Evolutionary conservation across 2,797 vertebrate species (phyloP), one percentile per base, ranked within the genome.

Genomic region (Esox lucius): DNA sequence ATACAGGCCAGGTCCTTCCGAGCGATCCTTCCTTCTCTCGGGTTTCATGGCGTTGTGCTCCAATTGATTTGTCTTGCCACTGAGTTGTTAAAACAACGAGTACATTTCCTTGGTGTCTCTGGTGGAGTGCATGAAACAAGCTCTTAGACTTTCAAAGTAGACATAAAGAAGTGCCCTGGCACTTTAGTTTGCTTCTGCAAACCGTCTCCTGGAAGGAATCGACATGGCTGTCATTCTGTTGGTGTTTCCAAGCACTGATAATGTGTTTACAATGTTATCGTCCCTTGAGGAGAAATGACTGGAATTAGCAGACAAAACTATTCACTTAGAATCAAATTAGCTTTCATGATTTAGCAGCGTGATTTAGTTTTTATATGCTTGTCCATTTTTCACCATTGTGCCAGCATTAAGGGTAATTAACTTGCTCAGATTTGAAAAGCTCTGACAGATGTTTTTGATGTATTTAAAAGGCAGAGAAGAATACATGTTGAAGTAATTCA

Each of bases 361-460:
- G 62, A 8, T 84, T 73, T 74, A 62, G 48, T 35, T 22, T 75
- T 81, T 26, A 51, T 81, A 48, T 65, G 68, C 78, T 73, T 73
- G 33, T 39, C 72, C 72, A 49, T 46, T 65, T 70, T 11, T 48
- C 68, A 53, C 48, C 6, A 17, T 0, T 13, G 8, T 49, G 39
- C 19, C 12, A 2, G 26, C 62, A 13, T 59, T 59, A 46, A 46
- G 42, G 42, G 42, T 65, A 16, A 65, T 69, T 48, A 7, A 24
- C 48, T 49, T 46, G n/a, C 46, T 53, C 15, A 4, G 22, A 28
- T 51, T 69, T 26, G 3, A 26, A 70, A 24, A 31, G 68, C 68
- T 17, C 15, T 33, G 28, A 51, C 8, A 13, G 46, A 64, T 33
- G 31, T n/a, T 39, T 17, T 39, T 42, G 31, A 46, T 8, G 42